Evolutionary conservation across 2,888 invertebrate species (phyloP), one percentile per base, ranked within the genome.

Genomic region (Megastigmus dorsalis): DNA sequence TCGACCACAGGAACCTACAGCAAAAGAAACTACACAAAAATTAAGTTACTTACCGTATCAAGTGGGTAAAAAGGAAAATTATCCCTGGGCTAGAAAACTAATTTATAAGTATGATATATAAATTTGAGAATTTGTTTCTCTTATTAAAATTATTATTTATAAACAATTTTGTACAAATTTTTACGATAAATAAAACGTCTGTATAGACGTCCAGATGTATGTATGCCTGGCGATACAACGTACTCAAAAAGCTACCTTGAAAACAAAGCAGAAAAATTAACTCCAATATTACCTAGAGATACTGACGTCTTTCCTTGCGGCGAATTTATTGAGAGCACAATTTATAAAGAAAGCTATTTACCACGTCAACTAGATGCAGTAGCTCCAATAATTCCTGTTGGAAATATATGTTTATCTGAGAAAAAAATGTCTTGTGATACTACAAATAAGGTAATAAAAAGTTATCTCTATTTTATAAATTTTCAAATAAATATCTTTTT

Each of bases 21-120:
- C 80, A 2, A 80, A 82, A 6, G 84, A 85, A 2, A 88, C 88
- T 1, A 87, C 88, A 0, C 85, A 87, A 23, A 88, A 85, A 68
- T 74, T 88, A 52, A 88, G 88, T 52, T 89, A 84, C 75, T 84
- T 85, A 67, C 86, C 88, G 1, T 81, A 84, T 69, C 72, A 76
- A 18, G 72, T 86, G n/a, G 74, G 72, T 1, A 80, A 81, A 55
- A 85, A 79, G 67, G 86, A 86, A 48, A 80, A 81, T 7, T 82
- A 82, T 73, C 86, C 88, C 0, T 89, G 88, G 88, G 81, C 83
- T 4, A 70, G 80, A 55, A 87, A 86, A 77, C 78, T 81, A 0
- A 55, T 63, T 30, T 88, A 88, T 69, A 82, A 80, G 83, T 75
- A 43, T 0, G 5, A 4, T 2, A 2, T 13, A 28, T n/a, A 36